Percentiles rank a stretch among this genome's conserved stretches.
These are phyloP conservation scores for Drosophila setosimentum DNA, from an alignment of 2,888 invertebrate genomes.

Conservation along the genomic window DNA sequence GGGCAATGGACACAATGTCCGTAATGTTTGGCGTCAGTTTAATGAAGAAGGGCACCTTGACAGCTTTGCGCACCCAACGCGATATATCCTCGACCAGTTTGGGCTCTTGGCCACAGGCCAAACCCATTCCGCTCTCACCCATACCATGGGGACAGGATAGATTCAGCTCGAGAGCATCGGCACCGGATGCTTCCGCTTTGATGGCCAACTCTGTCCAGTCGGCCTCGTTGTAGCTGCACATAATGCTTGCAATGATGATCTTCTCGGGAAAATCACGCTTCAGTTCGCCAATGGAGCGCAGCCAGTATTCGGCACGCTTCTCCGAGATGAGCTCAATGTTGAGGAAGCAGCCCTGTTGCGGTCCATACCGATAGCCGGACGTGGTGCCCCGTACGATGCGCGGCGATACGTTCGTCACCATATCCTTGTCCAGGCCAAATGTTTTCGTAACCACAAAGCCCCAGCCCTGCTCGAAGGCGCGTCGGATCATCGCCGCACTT, in stretches of 20 bases:
- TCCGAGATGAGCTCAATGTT: conserved; percentile 99
- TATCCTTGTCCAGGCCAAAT: conserved; percentile 97
- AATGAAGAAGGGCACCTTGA: conserved; percentile 98
- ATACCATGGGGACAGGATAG: conserved; percentile 99
- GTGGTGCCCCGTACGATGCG: conserved; percentile 97
- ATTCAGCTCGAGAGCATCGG: conserved; percentile 98
- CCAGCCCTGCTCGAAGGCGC: conserved; percentile 98
- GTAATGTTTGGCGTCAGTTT: conserved; percentile 99
- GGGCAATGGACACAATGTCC: conserved; percentile 94
- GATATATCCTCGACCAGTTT: conserved; percentile 95
- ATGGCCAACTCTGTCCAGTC: conserved; percentile 95
- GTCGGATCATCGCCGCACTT: conserved; percentile 96
- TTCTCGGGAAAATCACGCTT: conserved; percentile 96
- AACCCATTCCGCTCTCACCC: conserved; percentile 99
- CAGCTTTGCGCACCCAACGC: conserved; percentile 93
- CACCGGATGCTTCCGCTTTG: conserved; percentile 92
- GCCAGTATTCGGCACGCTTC: conserved; percentile 97
- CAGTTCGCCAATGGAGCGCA: conserved; percentile 93
- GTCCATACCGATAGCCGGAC: conserved; percentile 95
- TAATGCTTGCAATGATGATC: conserved; percentile 97
- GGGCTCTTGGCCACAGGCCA: conserved; percentile 98
- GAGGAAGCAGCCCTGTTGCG: conserved; percentile 98
- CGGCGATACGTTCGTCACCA: conserved; percentile 98
- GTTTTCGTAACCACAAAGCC: conserved; percentile 99
- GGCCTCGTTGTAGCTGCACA: conserved; percentile 94